Conservation (phyloP, 2,888 invertebrate genomes). For the Mesorhabditis belari region DNA sequence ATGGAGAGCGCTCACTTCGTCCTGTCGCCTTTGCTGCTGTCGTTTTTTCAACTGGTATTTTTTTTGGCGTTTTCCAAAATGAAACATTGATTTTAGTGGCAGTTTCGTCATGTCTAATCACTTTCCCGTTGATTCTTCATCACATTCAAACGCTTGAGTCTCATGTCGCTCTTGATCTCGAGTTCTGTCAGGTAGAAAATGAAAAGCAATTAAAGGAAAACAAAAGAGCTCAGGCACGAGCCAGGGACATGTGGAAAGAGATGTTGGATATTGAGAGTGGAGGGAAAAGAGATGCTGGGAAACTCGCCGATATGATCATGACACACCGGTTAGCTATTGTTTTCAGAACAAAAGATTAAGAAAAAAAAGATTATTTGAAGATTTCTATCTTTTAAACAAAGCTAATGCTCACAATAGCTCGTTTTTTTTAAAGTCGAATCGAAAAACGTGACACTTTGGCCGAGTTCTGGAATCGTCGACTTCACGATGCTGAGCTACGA, state of each 20-base stretch:
- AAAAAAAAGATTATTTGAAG: neutral
- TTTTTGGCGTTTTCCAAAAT: neutral
- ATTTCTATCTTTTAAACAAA: neutral
- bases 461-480: constrained; percentile 50
- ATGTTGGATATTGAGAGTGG: constrained; percentile 51
- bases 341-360: neutral
- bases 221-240: constrained; percentile 30
- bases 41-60: constrained; percentile 41
- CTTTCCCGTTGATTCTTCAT: constrained; percentile 51
- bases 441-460: constrained; percentile 45
- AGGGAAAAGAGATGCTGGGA: constrained; percentile 38
- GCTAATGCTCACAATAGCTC: neutral
- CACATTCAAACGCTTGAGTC: constrained; percentile 52
- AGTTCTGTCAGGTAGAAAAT: constrained; percentile 49
- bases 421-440: constrained; percentile 8
- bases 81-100: constrained; percentile 20
- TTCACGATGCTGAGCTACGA: constrained; percentile 47
- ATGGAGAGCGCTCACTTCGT: constrained; percentile 32
- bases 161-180: constrained; percentile 48
- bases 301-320: constrained; percentile 45
- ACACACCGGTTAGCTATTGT: constrained; percentile 23
- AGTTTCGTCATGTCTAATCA: constrained; percentile 46
- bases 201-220: too few relatives aligned
- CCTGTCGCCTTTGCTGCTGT: constrained; percentile 50
- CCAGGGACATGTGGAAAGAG: constrained; percentile 53